Conservation (phyloP, 2,888 invertebrate species). For the Nemurella pictetii region DNA sequence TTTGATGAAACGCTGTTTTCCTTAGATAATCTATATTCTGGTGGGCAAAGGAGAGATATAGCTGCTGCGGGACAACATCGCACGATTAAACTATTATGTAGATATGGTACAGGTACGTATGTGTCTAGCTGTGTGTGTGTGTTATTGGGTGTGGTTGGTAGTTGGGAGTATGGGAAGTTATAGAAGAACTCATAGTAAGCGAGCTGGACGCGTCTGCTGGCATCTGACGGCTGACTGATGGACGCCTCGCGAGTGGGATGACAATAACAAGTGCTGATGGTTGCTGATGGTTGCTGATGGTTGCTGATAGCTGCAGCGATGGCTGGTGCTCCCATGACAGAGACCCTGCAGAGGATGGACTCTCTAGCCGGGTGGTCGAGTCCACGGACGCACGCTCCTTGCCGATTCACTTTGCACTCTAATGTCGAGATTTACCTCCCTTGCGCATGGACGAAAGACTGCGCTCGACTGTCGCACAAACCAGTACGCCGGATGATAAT, state of each 20-base stretch:
- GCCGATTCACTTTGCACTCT: slow-evolving; percentile 1
- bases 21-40: slow-evolving; percentile 4
- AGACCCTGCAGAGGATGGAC: background rate
- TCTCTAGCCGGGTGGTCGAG: background rate
- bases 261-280: slow-evolving; percentile 21
- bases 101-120: background rate
- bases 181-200: too few species aligned
- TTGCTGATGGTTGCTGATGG: slow-evolving; percentile 1
- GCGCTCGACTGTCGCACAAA: background rate
- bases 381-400: background rate
- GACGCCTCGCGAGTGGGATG: slow-evolving; percentile 6
- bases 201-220: too few species aligned
- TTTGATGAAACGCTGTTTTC: slow-evolving; percentile 6
- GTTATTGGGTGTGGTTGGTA: slow-evolving; percentile 9
- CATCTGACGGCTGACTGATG: too few species aligned
- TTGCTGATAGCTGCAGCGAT: background rate
- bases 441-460: background rate
- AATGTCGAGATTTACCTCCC: background rate
- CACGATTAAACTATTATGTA: slow-evolving; percentile 20
- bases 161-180: background rate
- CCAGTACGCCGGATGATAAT: background rate
- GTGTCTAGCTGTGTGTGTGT: background rate
- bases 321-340: background rate
- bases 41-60: background rate
- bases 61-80: background rate